These are phyloP conservation scores for Leucosticte australis DNA, from an alignment of 2,113 vertebrate genomes.

Conservation along the genomic window DNA sequence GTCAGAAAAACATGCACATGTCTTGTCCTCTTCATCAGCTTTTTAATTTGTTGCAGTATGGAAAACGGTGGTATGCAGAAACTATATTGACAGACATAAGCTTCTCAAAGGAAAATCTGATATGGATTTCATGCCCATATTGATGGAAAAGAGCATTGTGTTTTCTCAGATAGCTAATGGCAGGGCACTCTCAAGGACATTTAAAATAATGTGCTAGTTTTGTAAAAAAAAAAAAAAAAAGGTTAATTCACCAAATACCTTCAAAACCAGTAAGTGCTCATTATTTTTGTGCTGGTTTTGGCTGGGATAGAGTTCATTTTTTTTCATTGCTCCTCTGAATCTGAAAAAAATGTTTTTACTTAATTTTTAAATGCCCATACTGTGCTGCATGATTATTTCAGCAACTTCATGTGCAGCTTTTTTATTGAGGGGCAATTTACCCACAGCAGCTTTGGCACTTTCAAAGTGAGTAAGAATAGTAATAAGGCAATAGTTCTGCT, in stretches of 20 bases:
- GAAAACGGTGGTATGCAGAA: not conserved
- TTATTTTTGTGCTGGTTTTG: not conserved
- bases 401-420: not conserved
- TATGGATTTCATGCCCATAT: not conserved
- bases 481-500: constrained; percentile 18
- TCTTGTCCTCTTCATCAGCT: not conserved
- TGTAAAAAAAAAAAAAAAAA: not conserved
- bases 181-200: not conserved
- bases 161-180: not conserved
- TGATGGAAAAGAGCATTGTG: not conserved
- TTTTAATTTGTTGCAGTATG: not conserved
- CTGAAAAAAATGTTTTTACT: constrained; percentile 45
- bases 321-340: not conserved
- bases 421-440: constrained; percentile 56
- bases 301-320: not conserved
- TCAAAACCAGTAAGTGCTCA: constrained; percentile 25
- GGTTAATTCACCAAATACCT: constrained; percentile 33
- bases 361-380: constrained; percentile 44
- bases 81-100: not conserved
- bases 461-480: not conserved
- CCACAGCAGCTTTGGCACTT: not conserved
- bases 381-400: constrained; percentile 52
- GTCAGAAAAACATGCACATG: not conserved
- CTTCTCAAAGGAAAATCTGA: not conserved
- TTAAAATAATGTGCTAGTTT: constrained; percentile 16